Evolutionary conservation across 2,888 invertebrate species (phyloP).

Genomic region (Dasysyrphus tricinctus): DNA sequence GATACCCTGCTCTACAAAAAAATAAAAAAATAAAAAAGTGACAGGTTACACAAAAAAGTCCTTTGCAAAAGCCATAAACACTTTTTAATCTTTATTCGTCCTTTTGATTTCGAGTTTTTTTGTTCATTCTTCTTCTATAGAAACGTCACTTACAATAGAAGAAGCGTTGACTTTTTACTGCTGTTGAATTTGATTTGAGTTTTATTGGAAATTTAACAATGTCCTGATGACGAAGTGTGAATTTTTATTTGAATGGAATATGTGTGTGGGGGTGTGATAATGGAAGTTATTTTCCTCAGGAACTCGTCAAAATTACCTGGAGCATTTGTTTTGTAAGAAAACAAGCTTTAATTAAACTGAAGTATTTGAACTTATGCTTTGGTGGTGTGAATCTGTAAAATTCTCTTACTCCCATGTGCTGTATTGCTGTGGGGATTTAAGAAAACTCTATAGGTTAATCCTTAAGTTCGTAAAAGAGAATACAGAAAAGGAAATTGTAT

Average conservation of each 20-base stretch:
- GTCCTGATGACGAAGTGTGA: conserved; percentile 54
- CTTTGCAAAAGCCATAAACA: conserved; percentile 71
- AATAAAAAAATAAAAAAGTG: conserved; percentile 56
- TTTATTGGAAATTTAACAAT: conserved; percentile 72
- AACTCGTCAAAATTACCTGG: neutral
- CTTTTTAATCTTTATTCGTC: conserved; percentile 72
- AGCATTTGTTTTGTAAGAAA: conserved; percentile 31
- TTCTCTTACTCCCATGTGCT: neutral
- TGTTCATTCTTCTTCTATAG: conserved; percentile 22
- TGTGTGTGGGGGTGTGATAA: conserved; percentile 12
- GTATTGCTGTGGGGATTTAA: conserved; percentile 6
- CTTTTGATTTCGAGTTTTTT: conserved; percentile 45
- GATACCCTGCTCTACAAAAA: neutral
- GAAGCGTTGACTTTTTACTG: conserved; percentile 47
- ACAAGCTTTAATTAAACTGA: conserved; percentile 33
- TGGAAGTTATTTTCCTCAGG: neutral
- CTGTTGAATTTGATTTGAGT: conserved; percentile 60
- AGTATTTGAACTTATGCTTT: neutral
- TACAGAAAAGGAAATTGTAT: conserved; percentile 41
- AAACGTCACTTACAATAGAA: conserved; percentile 45
- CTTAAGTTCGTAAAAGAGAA: neutral
- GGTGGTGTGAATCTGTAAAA: neutral
- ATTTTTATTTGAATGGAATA: conserved; percentile 24
- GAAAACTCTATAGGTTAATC: conserved; percentile 30
- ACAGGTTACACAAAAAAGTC: conserved; percentile 72